These are phyloP conservation scores for Cyanoliseus patagonus DNA, from an alignment of 2,113 vertebrate species.

Conservation along the genomic window DNA sequence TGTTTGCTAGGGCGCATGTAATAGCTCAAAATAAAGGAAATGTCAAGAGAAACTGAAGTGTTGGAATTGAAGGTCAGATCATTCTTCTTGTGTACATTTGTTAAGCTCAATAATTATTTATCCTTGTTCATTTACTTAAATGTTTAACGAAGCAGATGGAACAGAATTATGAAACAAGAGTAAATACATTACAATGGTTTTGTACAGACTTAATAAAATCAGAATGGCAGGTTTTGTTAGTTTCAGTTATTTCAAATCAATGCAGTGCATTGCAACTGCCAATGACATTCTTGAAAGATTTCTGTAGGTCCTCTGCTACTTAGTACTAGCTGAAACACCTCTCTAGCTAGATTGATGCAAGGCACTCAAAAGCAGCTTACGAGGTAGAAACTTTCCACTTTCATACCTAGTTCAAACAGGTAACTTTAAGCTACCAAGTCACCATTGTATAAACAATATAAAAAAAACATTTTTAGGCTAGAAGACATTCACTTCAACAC, in stretches of 20 bases:
- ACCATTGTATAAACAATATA: not conserved
- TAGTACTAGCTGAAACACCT: not conserved
- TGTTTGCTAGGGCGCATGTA: not conserved
- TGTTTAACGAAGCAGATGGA: conserved; percentile 12
- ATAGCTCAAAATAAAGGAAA: conserved; percentile 35
- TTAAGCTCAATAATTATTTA: conserved; percentile 5
- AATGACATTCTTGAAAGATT: not conserved
- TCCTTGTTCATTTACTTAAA: not conserved
- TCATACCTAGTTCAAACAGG: not conserved
- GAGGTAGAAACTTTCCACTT: not conserved
- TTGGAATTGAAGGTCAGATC: conserved; percentile 21
- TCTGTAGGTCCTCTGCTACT: not conserved
- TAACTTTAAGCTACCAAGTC: not conserved
- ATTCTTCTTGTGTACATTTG: not conserved
- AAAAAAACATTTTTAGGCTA: not conserved
- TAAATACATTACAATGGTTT: conserved; percentile 9
- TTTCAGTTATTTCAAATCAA: not conserved
- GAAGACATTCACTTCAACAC: not conserved
- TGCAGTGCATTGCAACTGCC: not conserved
- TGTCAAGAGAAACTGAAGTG: conserved; percentile 23
- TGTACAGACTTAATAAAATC: not conserved
- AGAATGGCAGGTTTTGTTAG: not conserved
- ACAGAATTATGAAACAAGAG: conserved; percentile 16
- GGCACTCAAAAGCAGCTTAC: not conserved
- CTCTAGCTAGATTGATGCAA: not conserved